Evolutionary conservation across 1,140 invertebrate species (phyloP), one percentile per base, ranked within the genome.

Genomic region (Euborellia annulipes): DNA sequence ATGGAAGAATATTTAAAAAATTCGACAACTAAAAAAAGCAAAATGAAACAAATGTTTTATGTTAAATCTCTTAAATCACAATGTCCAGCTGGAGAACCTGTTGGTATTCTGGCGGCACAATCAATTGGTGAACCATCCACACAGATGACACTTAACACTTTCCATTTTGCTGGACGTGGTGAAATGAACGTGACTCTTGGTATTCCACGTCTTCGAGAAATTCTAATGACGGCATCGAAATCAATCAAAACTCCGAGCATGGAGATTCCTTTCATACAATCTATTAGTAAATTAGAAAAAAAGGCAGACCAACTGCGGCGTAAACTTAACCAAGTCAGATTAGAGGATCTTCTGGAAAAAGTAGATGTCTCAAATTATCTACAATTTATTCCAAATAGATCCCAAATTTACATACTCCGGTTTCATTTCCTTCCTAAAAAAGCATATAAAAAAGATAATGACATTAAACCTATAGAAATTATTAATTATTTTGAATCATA

Each of bases 111-210:
- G 43, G 94, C 94, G 16, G 94, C 94, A 17, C 79, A 81, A 70
- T 96, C 91, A 7, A 85, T 98, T 53, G 94, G 94, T 47, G 96
- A 99, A 67, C 95, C 95, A 0, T 97, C 93, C 2, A 99, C 96
- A 45, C 95, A 99, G 69, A 98, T 99, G 95, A 99, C 96, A 54
- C 63, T 99, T 50, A 99, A 99, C 58, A 99, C 96, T 27, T 99
- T 99, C 65, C 96, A 99, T 62, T 98, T 98, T 68, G 95, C 96
- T 54, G 96, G 96, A 63, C 78, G 92, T 68, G 93, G 94, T 72
- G 96, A 98, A 65, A 98, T 98, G 92, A 99, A 99, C 64, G 93
- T 99, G 0, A 99, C 96, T 0, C 69, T 98, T 1, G 94, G 89
- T 74, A 97, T 98, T 53, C 95, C 94, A 1, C 75, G 95, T 54